These are phyloP conservation scores for Hemaris fuciformis DNA, from an alignment of 2,888 invertebrate species.

Conservation along the genomic window DNA sequence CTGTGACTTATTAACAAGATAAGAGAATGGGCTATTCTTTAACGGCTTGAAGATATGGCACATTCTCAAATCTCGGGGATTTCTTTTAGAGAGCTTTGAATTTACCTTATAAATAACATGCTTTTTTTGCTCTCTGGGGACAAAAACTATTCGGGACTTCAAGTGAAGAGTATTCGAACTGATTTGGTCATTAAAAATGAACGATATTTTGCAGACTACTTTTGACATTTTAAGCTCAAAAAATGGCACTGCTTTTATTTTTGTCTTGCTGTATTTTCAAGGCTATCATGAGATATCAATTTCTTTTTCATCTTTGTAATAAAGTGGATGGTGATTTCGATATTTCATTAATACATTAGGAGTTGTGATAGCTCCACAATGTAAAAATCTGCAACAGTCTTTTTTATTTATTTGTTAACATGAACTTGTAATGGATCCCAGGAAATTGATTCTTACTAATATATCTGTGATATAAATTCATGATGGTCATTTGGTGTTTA, in stretches of 20 bases:
- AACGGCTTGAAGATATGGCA: slow-evolving; percentile 64
- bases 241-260: slow-evolving; percentile 8
- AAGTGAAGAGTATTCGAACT: slow-evolving; percentile 69
- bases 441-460: slow-evolving; percentile 6
- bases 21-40: slow-evolving; percentile 60
- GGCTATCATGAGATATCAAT: not conserved
- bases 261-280: slow-evolving; percentile 1
- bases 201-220: not conserved
- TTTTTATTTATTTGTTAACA: not conserved
- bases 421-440: slow-evolving; percentile 10
- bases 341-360: not conserved
- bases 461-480: slow-evolving; percentile 55
- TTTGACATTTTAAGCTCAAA: not conserved
- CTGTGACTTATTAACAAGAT: slow-evolving; percentile 66
- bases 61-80: slow-evolving; percentile 61
- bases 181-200: slow-evolving; percentile 20
- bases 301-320: not conserved
- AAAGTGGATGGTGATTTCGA: slow-evolving; percentile 10
- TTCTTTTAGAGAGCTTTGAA: slow-evolving; percentile 52
- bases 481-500: slow-evolving; percentile 32
- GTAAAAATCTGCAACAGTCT: too few species aligned
- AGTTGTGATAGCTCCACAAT: not conserved
- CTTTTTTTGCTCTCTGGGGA: slow-evolving; percentile 66
- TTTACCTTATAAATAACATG: slow-evolving; percentile 44
- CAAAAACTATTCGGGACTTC: slow-evolving; percentile 61